Conservation (phyloP, 1,140 invertebrate genomes). For the Brachionus calyciflorus region DNA sequence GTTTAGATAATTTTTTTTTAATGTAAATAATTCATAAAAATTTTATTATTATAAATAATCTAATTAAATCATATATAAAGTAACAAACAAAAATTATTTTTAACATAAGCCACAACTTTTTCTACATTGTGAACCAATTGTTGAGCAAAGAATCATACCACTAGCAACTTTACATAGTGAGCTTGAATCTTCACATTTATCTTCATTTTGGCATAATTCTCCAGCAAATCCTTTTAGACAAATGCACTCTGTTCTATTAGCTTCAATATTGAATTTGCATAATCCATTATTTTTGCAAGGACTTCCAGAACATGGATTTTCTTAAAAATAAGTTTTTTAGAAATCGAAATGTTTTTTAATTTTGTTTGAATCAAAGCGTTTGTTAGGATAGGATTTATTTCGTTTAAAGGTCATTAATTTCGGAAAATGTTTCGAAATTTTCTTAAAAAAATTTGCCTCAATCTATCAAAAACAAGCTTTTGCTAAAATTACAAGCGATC, state of each 20-base stretch:
- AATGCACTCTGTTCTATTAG: not conserved
- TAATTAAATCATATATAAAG: not conserved
- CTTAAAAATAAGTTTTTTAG: not conserved
- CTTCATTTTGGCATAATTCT: not conserved
- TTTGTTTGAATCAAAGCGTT: no score
- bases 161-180: conserved; percentile 2
- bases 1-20: no score
- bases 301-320: conserved; percentile 8
- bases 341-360: no score
- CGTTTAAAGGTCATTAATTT: no score
- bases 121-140: not conserved
- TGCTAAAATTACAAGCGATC: no score
- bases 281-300: conserved; percentile 19
- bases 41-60: not conserved
- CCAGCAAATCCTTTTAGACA: not conserved
- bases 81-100: not conserved
- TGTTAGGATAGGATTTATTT: no score
- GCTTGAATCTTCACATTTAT: not conserved
- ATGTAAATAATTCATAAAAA: not conserved
- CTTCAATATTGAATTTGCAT: not conserved
- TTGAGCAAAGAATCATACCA: not conserved
- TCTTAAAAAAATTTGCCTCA: no score
- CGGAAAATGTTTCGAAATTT: no score
- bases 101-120: conserved; percentile 1
- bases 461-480: no score